phyloP scores from a whole-genome alignment of 2,888 invertebrate genomes.

The Thereva unica region DNA sequence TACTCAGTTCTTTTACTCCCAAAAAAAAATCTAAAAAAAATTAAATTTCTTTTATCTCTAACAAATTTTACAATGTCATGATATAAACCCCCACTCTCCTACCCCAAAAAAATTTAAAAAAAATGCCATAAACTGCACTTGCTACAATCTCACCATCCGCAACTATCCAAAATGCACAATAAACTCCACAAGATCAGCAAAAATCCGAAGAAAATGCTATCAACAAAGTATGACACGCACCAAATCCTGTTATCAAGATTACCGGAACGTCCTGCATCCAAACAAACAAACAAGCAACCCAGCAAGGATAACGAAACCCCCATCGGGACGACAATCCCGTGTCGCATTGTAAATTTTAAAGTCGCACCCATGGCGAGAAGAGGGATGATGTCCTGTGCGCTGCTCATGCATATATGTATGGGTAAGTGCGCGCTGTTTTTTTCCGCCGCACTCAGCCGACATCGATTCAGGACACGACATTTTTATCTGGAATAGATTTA shows the following conservation, averaged over 20 bases:
- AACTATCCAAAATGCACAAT: too few relatives aligned
- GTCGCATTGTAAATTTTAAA: slow-evolving; percentile 31
- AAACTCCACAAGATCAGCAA: too few relatives aligned
- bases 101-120: too few relatives aligned
- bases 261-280: slow-evolving; percentile 21
- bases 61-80: too few relatives aligned
- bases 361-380: slow-evolving; percentile 21
- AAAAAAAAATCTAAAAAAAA: too few relatives aligned
- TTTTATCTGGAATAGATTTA: slow-evolving; percentile 46
- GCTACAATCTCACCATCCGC: too few relatives aligned
- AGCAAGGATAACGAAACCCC: not conserved
- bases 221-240: slow-evolving; percentile 22
- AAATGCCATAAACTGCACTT: too few relatives aligned
- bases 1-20: too few relatives aligned
- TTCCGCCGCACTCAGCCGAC: not conserved
- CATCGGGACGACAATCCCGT: slow-evolving; percentile 10
- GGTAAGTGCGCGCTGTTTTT: not conserved
- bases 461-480: slow-evolving; percentile 27
- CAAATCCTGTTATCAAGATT: slow-evolving; percentile 30
- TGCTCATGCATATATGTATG: not conserved
- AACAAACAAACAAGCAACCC: slow-evolving; percentile 7
- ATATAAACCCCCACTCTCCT: too few relatives aligned
- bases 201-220: slow-evolving; percentile 15
- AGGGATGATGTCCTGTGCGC: not conserved
- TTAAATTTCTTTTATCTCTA: too few relatives aligned